Conservation (phyloP, 2,113 vertebrate genomes). For the Saimiri boliviensis region DNA sequence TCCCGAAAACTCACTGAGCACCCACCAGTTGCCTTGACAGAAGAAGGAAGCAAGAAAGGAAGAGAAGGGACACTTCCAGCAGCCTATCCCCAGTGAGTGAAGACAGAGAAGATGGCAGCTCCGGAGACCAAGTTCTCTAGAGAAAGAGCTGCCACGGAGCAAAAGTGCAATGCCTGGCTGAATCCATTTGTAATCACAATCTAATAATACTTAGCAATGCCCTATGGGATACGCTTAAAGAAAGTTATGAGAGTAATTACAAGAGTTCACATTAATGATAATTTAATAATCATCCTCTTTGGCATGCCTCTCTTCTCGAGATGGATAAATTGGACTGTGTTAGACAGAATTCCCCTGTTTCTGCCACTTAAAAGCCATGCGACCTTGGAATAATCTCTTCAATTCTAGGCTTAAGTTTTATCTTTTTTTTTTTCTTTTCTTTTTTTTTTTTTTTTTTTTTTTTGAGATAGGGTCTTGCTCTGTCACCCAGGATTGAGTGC, state of each 20-base stretch:
- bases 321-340: not conserved
- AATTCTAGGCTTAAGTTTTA: not conserved
- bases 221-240: conserved; percentile 27
- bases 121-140: not conserved
- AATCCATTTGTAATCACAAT: conserved; percentile 9
- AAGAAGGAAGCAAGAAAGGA: not conserved
- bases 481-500: no score
- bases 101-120: not conserved
- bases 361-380: not conserved
- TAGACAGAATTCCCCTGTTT: not conserved
- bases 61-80: not conserved
- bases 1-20: not conserved
- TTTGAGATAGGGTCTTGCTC: no score
- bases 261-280: conserved; percentile 6
- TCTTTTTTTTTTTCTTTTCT: not conserved
- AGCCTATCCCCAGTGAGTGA: not conserved
- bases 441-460: no score
- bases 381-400: conserved; percentile 24
- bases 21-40: not conserved
- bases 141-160: not conserved
- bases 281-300: conserved; percentile 16
- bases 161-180: conserved; percentile 1
- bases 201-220: conserved; percentile 38
- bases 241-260: conserved; percentile 38
- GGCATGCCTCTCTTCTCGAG: conserved; percentile 18